Conservation (phyloP, 2,888 invertebrate species). For the Podabrus alpinus region DNA sequence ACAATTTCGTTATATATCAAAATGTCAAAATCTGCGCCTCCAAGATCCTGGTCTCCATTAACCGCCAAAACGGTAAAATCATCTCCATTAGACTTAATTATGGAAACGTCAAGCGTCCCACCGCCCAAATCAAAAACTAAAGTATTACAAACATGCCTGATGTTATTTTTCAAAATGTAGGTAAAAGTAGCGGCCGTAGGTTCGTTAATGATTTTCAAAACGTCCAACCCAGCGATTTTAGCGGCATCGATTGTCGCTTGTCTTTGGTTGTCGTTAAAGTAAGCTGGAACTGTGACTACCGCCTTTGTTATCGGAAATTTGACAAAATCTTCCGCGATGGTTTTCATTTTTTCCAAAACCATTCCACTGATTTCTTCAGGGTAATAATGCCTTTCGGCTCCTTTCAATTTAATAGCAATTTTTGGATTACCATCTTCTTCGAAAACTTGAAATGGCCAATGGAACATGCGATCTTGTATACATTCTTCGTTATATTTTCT, state of each 20-base stretch:
- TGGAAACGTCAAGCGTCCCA: slow-evolving; percentile 31
- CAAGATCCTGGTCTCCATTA: slow-evolving; percentile 25
- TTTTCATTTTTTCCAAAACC: slow-evolving; percentile 23
- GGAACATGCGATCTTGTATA: slow-evolving; percentile 20
- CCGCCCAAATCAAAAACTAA: slow-evolving; percentile 32
- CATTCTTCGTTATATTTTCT: slow-evolving; percentile 19
- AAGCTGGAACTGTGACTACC: slow-evolving; percentile 31
- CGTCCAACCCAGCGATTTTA: slow-evolving; percentile 24
- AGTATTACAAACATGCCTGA: slow-evolving; percentile 9
- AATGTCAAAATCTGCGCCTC: slow-evolving; percentile 28
- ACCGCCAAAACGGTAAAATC: slow-evolving; percentile 23
- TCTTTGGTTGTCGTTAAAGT: slow-evolving; percentile 31
- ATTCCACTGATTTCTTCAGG: slow-evolving; percentile 30
- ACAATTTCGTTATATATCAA: slow-evolving; percentile 14
- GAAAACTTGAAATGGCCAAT: slow-evolving; percentile 25
- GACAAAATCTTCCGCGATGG: slow-evolving; percentile 8
- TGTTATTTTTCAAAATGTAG: slow-evolving; percentile 21
- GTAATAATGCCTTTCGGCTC: slow-evolving; percentile 7
- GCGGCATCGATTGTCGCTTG: slow-evolving; percentile 30
- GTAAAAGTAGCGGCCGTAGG: slow-evolving; percentile 29
- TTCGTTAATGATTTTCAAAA: slow-evolving; percentile 25
- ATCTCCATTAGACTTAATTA: slow-evolving; percentile 13
- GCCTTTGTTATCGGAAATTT: slow-evolving; percentile 15
- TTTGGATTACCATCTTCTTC: slow-evolving; percentile 19
- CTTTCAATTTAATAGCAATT: slow-evolving; percentile 12